Conservation (phyloP, 2,888 invertebrate genomes). For the Cabera pusaria region DNA sequence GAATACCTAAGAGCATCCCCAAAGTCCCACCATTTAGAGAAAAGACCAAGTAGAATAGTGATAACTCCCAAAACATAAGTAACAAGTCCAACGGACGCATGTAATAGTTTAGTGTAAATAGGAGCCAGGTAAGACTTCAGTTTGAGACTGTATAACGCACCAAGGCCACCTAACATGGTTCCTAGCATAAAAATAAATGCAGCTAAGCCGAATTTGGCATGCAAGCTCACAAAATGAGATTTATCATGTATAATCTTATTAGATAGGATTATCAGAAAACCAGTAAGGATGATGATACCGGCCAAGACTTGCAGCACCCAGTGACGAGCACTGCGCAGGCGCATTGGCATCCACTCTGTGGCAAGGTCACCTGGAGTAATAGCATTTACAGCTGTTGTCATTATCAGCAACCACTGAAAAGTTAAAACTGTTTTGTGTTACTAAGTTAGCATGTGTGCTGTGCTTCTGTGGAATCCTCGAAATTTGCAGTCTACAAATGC, state of each 20-base stretch:
- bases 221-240: conserved; percentile 63
- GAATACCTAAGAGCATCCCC: conserved; percentile 63
- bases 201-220: conserved; percentile 72
- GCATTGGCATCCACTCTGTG: conserved; percentile 80
- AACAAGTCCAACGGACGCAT: conserved; percentile 65
- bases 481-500: too few relatives aligned
- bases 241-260: conserved; percentile 65
- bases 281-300: conserved; percentile 52
- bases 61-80: conserved; percentile 69
- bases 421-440: too few relatives aligned
- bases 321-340: conserved; percentile 73
- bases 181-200: conserved; percentile 64
- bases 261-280: conserved; percentile 67
- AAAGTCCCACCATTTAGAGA: conserved; percentile 69
- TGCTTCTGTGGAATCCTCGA: too few relatives aligned
- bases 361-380: conserved; percentile 75
- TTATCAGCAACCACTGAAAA: conserved; percentile 76
- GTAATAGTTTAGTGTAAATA: conserved; percentile 71
- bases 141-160: conserved; percentile 70
- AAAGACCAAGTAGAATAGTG: conserved; percentile 65
- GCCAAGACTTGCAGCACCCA: conserved; percentile 71
- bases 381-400: conserved; percentile 76
- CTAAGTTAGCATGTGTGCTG: too few relatives aligned
- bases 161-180: conserved; percentile 71
- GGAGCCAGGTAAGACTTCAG: conserved; percentile 72